These are phyloP conservation scores for Sarcophaga variegata DNA, from an alignment of 2,888 invertebrate genomes.

Conservation along the genomic window DNA sequence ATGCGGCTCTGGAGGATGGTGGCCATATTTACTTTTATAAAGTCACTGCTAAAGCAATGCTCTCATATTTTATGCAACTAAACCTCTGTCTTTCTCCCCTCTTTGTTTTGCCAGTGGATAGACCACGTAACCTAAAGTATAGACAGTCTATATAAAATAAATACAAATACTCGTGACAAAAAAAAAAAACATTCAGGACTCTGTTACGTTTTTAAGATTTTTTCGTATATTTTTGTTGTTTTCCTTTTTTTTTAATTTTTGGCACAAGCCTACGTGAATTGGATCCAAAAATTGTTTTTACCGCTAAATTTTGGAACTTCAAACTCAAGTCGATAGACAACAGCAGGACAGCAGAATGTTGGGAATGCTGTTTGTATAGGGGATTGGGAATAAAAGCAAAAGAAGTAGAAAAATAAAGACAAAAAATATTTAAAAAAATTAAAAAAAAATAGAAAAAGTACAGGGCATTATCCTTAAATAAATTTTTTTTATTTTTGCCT, in stretches of 20 bases:
- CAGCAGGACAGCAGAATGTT: conserved; percentile 27
- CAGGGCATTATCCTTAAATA: conserved; percentile 62
- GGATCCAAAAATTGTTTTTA: conserved; percentile 77
- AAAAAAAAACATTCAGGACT: background rate
- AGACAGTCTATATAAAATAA: background rate
- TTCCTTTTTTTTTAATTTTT: conserved; percentile 71
- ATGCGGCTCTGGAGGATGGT: conserved; percentile 4
- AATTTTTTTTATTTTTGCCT: conserved; percentile 23
- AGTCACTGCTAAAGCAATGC: background rate
- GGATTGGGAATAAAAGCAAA: conserved; percentile 27
- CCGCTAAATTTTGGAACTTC: conserved; percentile 61
- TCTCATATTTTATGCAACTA: conserved; percentile 40
- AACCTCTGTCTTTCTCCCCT: background rate
- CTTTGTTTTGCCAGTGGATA: background rate
- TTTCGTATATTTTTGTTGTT: conserved; percentile 10
- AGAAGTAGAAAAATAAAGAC: no score
- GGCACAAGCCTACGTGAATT: conserved; percentile 79
- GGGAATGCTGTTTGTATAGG: conserved; percentile 4
- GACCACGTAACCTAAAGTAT: conserved; percentile 1
- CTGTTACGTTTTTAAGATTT: background rate
- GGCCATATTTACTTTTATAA: background rate
- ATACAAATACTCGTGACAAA: background rate
- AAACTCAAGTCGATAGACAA: background rate
- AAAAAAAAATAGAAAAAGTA: conserved; percentile 1
- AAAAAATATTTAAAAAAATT: no score